phyloP scores from a whole-genome alignment of 1,140 invertebrate genomes.

The Phocides pigmalion region DNA sequence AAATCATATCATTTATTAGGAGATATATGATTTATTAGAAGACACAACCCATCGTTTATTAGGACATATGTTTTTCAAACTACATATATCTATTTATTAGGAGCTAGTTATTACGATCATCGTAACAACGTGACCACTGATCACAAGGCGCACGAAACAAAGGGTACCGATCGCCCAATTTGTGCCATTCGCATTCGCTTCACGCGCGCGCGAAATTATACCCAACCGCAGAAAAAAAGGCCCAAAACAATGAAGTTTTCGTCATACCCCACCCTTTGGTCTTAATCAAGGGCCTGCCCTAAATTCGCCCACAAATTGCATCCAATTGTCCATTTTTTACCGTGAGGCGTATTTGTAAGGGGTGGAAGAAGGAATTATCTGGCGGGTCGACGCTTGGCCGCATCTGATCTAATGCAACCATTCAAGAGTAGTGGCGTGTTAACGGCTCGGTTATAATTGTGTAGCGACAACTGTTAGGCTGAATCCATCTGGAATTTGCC shows the following conservation, averaged over 20 bases:
- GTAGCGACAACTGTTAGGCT: constrained; percentile 47
- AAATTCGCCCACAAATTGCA: constrained; percentile 82
- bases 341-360: constrained; percentile 64
- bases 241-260: constrained; percentile 67
- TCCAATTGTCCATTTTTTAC: constrained; percentile 83
- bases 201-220: constrained; percentile 47
- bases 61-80: too few species aligned
- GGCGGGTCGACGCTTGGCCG: constrained; percentile 53
- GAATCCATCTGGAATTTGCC: constrained; percentile 55
- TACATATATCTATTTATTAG: too few species aligned
- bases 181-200: constrained; percentile 46
- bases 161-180: constrained; percentile 29
- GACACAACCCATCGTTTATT: too few species aligned
- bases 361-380: constrained; percentile 71
- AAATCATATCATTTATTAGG: too few species aligned
- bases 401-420: constrained; percentile 63
- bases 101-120: neutral
- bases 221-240: constrained; percentile 63
- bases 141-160: constrained; percentile 31
- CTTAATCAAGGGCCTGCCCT: constrained; percentile 74
- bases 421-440: constrained; percentile 67
- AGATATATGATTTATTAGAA: too few species aligned
- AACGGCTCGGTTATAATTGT: constrained; percentile 56
- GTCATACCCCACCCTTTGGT: constrained; percentile 57
- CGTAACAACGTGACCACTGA: constrained; percentile 9